phyloP scores from a whole-genome alignment of 2,888 invertebrate species.

The Clusia tigrina region DNA sequence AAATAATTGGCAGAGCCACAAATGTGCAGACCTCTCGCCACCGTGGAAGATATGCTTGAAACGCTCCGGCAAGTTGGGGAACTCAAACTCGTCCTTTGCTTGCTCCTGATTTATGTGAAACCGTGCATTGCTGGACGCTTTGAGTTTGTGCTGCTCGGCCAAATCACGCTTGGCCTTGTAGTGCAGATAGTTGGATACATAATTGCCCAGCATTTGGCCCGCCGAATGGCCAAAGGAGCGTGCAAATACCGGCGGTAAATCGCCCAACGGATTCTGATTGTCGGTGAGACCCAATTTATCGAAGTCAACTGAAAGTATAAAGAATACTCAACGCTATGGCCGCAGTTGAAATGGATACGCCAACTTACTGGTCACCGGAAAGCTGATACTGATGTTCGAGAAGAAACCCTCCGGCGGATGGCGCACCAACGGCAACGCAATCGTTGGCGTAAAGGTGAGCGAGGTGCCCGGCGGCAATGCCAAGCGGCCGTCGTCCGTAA shows the following conservation, averaged over 20 bases:
- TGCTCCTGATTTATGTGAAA: conserved; percentile 40
- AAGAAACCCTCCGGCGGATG: conserved; percentile 87
- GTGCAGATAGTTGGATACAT: conserved; percentile 76
- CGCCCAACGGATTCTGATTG: conserved; percentile 86
- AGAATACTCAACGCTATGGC: neutral
- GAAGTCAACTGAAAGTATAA: conserved; percentile 74
- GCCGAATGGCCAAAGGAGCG: conserved; percentile 80
- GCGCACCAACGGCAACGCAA: conserved; percentile 82
- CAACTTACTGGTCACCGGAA: conserved; percentile 84
- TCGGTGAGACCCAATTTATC: conserved; percentile 87
- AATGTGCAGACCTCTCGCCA: conserved; percentile 72
- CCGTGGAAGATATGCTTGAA: conserved; percentile 74
- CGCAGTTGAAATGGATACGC: neutral
- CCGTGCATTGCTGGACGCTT: conserved; percentile 30
- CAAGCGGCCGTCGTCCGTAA: conserved; percentile 83
- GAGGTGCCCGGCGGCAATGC: conserved; percentile 85
- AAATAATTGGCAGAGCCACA: no score
- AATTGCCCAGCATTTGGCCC: conserved; percentile 72
- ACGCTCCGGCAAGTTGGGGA: conserved; percentile 63
- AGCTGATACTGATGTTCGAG: conserved; percentile 82
- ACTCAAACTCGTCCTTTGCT: conserved; percentile 25
- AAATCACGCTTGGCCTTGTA: conserved; percentile 66
- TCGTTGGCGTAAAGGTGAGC: conserved; percentile 80
- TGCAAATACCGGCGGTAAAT: conserved; percentile 78
- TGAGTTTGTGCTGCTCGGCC: conserved; percentile 53